Conservation (phyloP, 2,797 vertebrate genomes). For the Lutjanus argentimaculatus region DNA sequence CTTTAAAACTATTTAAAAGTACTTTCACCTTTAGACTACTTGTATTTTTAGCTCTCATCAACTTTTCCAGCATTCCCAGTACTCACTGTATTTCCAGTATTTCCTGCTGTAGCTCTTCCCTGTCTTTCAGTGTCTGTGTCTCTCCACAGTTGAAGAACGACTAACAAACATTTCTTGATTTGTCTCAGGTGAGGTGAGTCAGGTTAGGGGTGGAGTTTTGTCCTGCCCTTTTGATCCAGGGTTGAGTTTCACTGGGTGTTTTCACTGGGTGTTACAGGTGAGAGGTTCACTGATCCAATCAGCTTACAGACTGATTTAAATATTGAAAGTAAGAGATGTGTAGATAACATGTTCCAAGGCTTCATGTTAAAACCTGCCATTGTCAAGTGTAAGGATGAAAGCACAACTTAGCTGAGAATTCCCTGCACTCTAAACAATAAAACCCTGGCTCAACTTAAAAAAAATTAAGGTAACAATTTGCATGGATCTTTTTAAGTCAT, state of each 20-base stretch:
- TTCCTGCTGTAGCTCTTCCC: background rate
- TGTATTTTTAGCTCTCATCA: background rate
- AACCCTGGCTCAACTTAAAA: too few species aligned
- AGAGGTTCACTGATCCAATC: background rate
- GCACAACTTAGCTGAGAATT: too few species aligned
- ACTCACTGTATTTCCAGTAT: background rate
- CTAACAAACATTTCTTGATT: background rate
- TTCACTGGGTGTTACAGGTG: too few species aligned
- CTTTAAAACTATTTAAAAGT: background rate
- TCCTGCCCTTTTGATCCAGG: background rate
- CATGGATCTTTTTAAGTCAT: too few species aligned
- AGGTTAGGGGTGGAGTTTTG: slow-evolving; percentile 1
- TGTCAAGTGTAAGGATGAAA: too few species aligned
- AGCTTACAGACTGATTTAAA: background rate
- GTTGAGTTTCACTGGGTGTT: background rate
- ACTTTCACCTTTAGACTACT: too few species aligned
- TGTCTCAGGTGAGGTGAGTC: background rate
- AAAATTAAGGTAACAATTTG: too few species aligned
- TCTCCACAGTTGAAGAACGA: background rate
- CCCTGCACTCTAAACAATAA: too few species aligned
- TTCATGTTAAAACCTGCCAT: background rate
- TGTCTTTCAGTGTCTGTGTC: background rate
- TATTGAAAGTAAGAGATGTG: background rate
- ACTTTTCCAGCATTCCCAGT: background rate
- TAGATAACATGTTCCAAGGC: background rate